Conservation (phyloP, 2,113 vertebrate species). For the Hepsetus odoe region DNA sequence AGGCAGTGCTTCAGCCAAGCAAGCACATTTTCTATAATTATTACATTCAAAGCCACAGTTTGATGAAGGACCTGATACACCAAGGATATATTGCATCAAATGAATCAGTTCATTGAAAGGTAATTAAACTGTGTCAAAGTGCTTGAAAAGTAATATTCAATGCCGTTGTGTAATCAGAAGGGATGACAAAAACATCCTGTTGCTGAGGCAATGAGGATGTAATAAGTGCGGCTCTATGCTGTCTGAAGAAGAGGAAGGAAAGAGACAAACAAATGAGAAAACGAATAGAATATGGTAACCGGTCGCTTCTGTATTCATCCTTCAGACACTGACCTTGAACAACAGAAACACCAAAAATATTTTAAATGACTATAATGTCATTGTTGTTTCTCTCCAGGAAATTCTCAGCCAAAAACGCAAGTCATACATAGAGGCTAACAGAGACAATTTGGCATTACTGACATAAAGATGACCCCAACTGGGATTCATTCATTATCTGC, state of each 20-base stretch:
- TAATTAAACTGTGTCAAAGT: slow-evolving; percentile 27
- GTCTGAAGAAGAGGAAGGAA: slow-evolving; percentile 11
- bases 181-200: slow-evolving; percentile 12
- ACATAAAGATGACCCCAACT: background rate
- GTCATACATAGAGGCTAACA: background rate
- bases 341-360: background rate
- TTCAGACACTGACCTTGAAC: slow-evolving; percentile 1
- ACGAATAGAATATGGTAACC: background rate
- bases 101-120: slow-evolving; percentile 27
- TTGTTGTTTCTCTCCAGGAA: background rate
- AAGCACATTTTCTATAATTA: background rate
- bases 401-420: background rate
- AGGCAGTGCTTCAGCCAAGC: background rate
- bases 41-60: background rate
- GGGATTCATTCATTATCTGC: background rate
- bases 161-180: slow-evolving; percentile 37
- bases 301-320: slow-evolving; percentile 25
- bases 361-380: background rate
- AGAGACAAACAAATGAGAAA: background rate
- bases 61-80: slow-evolving; percentile 29
- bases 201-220: slow-evolving; percentile 10
- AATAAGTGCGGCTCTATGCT: slow-evolving; percentile 3
- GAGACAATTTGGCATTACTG: background rate
- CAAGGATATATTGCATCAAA: slow-evolving; percentile 28
- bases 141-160: slow-evolving; percentile 35